Base-by-base conservation (phyloP, 2,888 invertebrate genomes). In the Lepidonotus clava region DNA sequence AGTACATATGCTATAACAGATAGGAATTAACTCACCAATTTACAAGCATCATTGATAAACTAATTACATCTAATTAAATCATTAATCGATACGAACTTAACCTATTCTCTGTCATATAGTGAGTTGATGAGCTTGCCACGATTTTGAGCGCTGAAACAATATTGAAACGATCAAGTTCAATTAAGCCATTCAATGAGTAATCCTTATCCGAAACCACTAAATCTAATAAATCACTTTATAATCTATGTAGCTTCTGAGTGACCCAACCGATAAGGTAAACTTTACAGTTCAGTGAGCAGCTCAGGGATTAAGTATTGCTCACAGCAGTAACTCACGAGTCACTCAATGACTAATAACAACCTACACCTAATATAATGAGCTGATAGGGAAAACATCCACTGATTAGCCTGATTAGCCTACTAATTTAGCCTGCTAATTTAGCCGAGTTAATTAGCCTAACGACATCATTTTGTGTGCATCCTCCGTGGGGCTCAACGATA, bases 391-490 rank as follows among this genome's bases (percentile, higher is more conserved):
- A 53, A n/a, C 21, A n/a, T 5, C 4, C 53, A 53, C 53, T 1
- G 18, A 53, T n/a, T 1, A 4, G 21, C 53, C 53, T 1, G 21
- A 18, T 18, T 18, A 5, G n/a, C 18, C 21, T 28, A 2, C 67
- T 36, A 21, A 34, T 21, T 36, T 76, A 76, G 76, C n/a, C 40
- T 38, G 40, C 76, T 40, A 76, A 76, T 76, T 76, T 76, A 76
- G 24, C 76, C n/a, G 6, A 76, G 36, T 76, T 34, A 76, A 76
- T 76, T 76, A 76, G 76, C 40, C 40, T 76, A 76, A 76, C 40
- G 76, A 76, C 76, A 76, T 76, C 38, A 76, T 36, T 61, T 61
- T n/a, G 38, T 76, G 76, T 11, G 67, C 1, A 28, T 76, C 76
- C 76, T 5, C 24, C 76, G 32, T 18, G 76, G 40, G 6, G 36